Evolutionary conservation across 1,140 invertebrate genomes (phyloP), one percentile per base, ranked within the genome.

Genomic region (Drosophila azteca): DNA sequence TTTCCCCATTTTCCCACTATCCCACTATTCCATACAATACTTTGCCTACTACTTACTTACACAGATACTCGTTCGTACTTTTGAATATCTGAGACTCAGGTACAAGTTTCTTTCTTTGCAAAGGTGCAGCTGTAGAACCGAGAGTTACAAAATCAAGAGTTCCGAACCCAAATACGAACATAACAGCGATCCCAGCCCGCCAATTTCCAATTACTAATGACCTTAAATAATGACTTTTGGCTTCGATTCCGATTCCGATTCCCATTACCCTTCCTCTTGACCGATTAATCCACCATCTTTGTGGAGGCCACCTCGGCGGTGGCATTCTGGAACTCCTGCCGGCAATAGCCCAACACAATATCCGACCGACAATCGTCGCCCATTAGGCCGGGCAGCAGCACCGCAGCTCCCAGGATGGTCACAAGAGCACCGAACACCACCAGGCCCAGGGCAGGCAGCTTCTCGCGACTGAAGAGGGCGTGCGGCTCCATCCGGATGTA

Each of bases 401-500:
- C 90, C 8, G 78, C 90, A 49, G 88, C 90, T 41, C 96, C 96
- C 44, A 94, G 91, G 11, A 95, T 79, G 13, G 95, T 95, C 5
- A 96, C 95, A n/a, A 95, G 80, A 1, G 94, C 90, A 1, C 96
- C 96, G 79, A 97, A 96, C 1, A 95, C 70, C 11, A 94, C 94
- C 17, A 96, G 92, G 2, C 95, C 93, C 17, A 97, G 84, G 1
- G 96, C 95, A 1, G 96, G 95, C 6, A 96, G 90, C 91, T 97
- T 97, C 71, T 93, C 93, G 3, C 93, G 84, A n/a, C 94, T 95
- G 20, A 96, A 91, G 0, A 96, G 69, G 43, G 94, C 92, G 22
- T 96, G 96, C 62, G 95, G 94, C 75, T 96, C 95, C 69, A 97
- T 93, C 87, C 94, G 95, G 63, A 97, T 93, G 79, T 97, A 97